Evolutionary conservation across 2,888 invertebrate genomes (phyloP).

Genomic region (Brenthis ino): DNA sequence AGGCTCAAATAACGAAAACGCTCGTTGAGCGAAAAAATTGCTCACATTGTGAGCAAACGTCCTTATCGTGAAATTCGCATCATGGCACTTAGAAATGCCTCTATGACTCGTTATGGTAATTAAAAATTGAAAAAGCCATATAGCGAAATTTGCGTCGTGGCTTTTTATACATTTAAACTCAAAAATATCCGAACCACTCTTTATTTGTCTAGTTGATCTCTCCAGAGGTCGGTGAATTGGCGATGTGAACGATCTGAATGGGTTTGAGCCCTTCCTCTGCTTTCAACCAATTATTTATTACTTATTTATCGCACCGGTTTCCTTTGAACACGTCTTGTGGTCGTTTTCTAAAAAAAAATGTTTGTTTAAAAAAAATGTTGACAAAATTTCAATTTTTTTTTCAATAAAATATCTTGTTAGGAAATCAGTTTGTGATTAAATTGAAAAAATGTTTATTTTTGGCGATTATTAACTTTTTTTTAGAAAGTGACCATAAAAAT

Average conservation of each 20-base stretch:
- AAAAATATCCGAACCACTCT: constrained; percentile 5
- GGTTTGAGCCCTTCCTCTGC: constrained; percentile 14
- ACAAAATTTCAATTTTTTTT: background rate
- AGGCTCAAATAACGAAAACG: too few species aligned
- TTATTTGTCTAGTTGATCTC: background rate
- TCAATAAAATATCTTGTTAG: background rate
- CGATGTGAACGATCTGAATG: constrained; percentile 21
- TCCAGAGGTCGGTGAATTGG: constrained; percentile 8
- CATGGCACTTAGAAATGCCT: too few species aligned
- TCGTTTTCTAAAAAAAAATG: constrained; percentile 14
- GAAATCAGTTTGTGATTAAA: background rate
- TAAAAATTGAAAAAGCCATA: too few species aligned
- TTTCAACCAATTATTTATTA: constrained; percentile 21
- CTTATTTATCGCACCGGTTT: constrained; percentile 13
- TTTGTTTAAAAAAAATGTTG: background rate
- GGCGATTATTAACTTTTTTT: background rate
- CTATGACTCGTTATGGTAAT: too few species aligned
- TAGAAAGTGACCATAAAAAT: constrained; percentile 26
- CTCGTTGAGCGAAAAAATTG: too few species aligned
- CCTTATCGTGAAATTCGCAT: too few species aligned
- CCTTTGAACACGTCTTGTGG: constrained; percentile 3
- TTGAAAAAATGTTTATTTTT: background rate
- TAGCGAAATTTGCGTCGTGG: too few species aligned
- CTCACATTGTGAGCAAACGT: too few species aligned
- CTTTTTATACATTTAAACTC: too few species aligned